Evolutionary conservation across 1,140 invertebrate genomes (phyloP).

Genomic region (Neodiprion lecontei): DNA sequence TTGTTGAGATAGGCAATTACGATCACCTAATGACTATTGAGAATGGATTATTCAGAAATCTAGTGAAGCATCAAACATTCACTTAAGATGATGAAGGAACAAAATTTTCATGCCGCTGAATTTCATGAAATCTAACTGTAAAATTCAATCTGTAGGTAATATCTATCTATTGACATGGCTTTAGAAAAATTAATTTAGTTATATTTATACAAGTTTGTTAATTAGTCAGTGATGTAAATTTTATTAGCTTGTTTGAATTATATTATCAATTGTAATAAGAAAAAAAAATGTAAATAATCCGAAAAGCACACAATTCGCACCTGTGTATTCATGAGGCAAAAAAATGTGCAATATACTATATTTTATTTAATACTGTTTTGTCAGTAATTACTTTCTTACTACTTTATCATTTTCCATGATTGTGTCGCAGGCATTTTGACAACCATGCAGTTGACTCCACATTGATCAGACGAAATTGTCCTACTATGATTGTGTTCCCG

Average conservation of each 20-base stretch:
- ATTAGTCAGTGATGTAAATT: background rate
- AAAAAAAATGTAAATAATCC: background rate
- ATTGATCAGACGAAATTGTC: too few species aligned
- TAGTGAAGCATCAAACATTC: slow-evolving; percentile 74
- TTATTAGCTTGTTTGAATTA: background rate
- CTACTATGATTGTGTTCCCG: too few species aligned
- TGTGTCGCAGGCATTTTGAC: too few species aligned
- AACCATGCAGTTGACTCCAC: too few species aligned
- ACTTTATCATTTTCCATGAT: background rate
- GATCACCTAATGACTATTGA: slow-evolving; percentile 66
- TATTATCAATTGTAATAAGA: background rate
- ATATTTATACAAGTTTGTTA: background rate
- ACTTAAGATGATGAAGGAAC: slow-evolving; percentile 19
- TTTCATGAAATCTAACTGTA: background rate
- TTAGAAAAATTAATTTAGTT: background rate
- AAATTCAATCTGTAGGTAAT: too few species aligned
- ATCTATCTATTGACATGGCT: background rate
- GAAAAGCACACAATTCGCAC: background rate
- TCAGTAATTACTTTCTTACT: background rate
- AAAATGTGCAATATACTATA: background rate
- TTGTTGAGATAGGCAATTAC: slow-evolving; percentile 88
- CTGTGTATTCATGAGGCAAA: background rate
- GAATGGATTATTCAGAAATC: slow-evolving; percentile 69
- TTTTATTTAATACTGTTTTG: background rate
- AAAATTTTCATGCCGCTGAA: slow-evolving; percentile 1